phyloP scores from a whole-genome alignment of 2,797 vertebrate genomes.

The Pipistrellus kuhlii region DNA sequence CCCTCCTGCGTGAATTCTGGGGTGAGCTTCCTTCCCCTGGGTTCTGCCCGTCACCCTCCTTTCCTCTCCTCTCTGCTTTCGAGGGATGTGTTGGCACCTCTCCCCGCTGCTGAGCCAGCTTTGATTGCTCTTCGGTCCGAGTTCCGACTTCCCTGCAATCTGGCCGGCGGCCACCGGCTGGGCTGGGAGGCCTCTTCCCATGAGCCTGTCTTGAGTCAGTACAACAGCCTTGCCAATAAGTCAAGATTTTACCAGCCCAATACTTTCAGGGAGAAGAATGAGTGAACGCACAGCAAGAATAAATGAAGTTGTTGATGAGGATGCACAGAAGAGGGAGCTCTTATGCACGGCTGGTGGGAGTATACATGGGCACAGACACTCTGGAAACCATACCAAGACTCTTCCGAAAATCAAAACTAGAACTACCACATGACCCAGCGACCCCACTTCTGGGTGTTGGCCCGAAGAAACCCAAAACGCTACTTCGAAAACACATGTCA shows the following conservation, averaged over 20 bases:
- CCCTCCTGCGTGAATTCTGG: not conserved
- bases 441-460: too few relatives aligned
- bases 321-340: too few relatives aligned
- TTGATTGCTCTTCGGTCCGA: fast-evolving
- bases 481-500: too few relatives aligned
- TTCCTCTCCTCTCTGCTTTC: not conserved
- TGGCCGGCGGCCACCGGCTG: not conserved
- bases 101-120: not conserved
- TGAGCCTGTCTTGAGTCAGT: not conserved
- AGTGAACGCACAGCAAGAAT: too few relatives aligned
- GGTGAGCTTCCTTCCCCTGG: not conserved
- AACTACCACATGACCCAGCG: too few relatives aligned
- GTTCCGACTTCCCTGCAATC: not conserved
- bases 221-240: not conserved
- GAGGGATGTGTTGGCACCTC: not conserved
- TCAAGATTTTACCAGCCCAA: not conserved
- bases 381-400: too few relatives aligned
- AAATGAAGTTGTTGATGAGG: too few relatives aligned
- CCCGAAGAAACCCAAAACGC: too few relatives aligned
- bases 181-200: not conserved
- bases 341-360: too few relatives aligned
- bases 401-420: too few relatives aligned
- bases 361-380: too few relatives aligned
- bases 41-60: not conserved
- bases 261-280: not conserved